Evolutionary conservation across 2,113 vertebrate genomes (phyloP), one percentile per base, ranked within the genome.

Genomic region (Delphinus delphis): DNA sequence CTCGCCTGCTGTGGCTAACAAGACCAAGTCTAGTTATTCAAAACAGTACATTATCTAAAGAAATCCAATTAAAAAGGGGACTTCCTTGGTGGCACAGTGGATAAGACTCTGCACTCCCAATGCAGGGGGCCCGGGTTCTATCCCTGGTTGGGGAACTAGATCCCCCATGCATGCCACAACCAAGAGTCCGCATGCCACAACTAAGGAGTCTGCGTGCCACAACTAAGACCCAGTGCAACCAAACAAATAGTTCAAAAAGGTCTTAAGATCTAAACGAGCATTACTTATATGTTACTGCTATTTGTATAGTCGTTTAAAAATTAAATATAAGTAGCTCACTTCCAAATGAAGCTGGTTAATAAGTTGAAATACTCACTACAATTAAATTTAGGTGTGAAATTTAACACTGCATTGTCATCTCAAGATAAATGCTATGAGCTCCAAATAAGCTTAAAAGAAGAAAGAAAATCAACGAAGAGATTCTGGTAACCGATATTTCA

Each of bases 351-450:
- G n/a, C 26, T 83, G 55, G 44, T 33, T 80, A 77, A 84, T 47
- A 83, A 87, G 23, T 20, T 89, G 44, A 86, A 95, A 92, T n/a
- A 70, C 31, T 79, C 62, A 89, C n/a, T 15, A 65, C 4, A 23
- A 80, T 95, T 87, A 62, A 94, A 53, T 44, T 55, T 67, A 97
- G 58, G 53, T 73, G n/a, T 89, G 73, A 96, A 93, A 97, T 81
- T 92, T 89, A 93, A 92, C n/a, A 87, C 89, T 41, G 17, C 25
- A 28, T 11, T 96, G 38, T 79, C 65, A 23, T 97, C 63, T 92
- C 63, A 92, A 90, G 41, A 92, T 67, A 90, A 90, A 96, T 83
- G 73, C 36, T 50, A 21, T 31, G 88, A 93, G 10, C n/a, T 60
- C 38, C 50, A 95, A 94, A 82, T 62, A 93, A 87, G 86, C 65